phyloP scores from a whole-genome alignment of 2,113 vertebrate species.

The Climacteris rufus region DNA sequence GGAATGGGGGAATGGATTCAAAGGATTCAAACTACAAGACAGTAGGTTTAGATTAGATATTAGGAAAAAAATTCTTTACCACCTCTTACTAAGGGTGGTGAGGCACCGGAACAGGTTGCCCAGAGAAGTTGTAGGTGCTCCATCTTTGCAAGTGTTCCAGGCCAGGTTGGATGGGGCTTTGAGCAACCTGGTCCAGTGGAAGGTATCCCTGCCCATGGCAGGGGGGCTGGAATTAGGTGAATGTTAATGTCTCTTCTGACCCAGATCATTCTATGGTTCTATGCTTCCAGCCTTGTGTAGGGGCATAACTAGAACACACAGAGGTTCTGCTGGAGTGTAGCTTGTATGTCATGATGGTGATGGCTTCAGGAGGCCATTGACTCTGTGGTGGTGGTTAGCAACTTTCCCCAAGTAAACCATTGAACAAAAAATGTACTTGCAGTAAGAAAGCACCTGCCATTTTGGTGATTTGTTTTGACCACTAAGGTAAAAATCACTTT shows the following conservation, averaged over 20 bases:
- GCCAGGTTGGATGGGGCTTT: background rate
- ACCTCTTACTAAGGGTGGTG: background rate
- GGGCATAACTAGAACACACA: background rate
- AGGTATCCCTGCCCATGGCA: background rate
- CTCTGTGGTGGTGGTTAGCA: background rate
- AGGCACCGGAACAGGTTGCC: background rate
- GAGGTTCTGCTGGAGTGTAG: background rate
- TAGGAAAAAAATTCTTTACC: background rate
- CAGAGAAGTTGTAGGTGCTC: background rate
- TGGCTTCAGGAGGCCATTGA: background rate
- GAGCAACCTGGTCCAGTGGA: background rate
- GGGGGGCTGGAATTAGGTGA: background rate
- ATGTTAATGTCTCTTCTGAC: background rate
- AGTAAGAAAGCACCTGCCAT: background rate
- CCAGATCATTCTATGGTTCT: fast-evolving
- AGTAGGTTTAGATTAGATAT: background rate
- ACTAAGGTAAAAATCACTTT: background rate
- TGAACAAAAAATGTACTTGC: background rate
- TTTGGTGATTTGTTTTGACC: background rate
- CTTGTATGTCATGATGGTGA: background rate
- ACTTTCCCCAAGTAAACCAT: background rate
- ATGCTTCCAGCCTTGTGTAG: background rate
- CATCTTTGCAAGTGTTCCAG: background rate
- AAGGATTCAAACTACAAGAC: background rate
- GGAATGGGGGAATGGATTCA: background rate